phyloP scores from a whole-genome alignment of 2,113 vertebrate species.

The Tringa solitaria region DNA sequence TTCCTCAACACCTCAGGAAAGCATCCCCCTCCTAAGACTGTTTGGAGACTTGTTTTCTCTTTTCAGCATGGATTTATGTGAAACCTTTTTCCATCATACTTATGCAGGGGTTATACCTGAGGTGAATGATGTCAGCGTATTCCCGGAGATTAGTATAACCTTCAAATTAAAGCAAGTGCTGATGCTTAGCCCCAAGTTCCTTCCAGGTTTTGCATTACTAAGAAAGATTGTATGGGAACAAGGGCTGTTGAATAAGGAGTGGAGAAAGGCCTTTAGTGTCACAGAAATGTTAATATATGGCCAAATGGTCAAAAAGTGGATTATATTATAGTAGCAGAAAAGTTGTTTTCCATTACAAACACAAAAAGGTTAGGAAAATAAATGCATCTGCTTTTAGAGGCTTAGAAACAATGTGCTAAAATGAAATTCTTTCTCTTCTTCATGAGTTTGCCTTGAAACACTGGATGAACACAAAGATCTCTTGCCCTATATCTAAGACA shows the following conservation, averaged over 20 bases:
- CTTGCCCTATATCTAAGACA: not conserved
- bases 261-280: slow-evolving; percentile 43
- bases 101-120: slow-evolving; percentile 29
- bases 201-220: slow-evolving; percentile 31
- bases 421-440: not conserved
- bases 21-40: not conserved
- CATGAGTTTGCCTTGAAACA: not conserved
- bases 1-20: not conserved
- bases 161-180: slow-evolving; percentile 33
- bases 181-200: not conserved
- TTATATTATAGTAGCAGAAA: slow-evolving; percentile 38
- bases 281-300: slow-evolving; percentile 57
- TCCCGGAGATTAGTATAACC: slow-evolving; percentile 34
- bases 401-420: not conserved
- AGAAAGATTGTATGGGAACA: slow-evolving; percentile 6
- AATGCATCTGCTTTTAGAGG: not conserved
- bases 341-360: slow-evolving; percentile 1
- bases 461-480: not conserved
- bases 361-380: not conserved
- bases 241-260: slow-evolving; percentile 47
- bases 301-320: slow-evolving; percentile 55
- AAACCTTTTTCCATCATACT: slow-evolving; percentile 25
- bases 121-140: slow-evolving; percentile 28
- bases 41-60: slow-evolving; percentile 32
- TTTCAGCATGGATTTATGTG: slow-evolving; percentile 6